Evolutionary conservation across 2,797 vertebrate species (phyloP).

Genomic region (Semotilus atromaculatus): DNA sequence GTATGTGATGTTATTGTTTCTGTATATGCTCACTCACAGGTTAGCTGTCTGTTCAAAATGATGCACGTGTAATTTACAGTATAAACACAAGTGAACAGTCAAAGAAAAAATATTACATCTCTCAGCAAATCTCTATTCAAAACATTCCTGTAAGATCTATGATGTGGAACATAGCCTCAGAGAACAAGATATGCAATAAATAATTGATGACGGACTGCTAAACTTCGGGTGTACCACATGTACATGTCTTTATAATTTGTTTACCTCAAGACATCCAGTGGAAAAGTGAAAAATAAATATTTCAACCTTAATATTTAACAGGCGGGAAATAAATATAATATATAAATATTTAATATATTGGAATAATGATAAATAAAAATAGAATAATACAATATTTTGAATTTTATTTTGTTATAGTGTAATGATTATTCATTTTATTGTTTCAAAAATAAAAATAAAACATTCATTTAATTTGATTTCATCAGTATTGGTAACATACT

Average conservation of each 20-base stretch:
- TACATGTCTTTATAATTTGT: not conserved
- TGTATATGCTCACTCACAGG: not conserved
- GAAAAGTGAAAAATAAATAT: not conserved
- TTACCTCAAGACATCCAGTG: not conserved
- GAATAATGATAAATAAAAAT: not conserved
- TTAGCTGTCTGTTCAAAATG: not conserved
- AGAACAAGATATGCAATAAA: slow-evolving; percentile 1
- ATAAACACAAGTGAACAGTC: slow-evolving; percentile 6
- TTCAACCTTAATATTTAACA: not conserved
- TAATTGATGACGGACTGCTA: not conserved
- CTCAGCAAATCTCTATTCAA: not conserved
- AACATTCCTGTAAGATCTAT: not conserved
- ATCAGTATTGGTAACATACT: not conserved
- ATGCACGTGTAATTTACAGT: not conserved
- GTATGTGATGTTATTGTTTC: not conserved
- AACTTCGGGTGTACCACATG: not conserved
- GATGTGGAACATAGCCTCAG: not conserved
- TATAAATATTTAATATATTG: not conserved
- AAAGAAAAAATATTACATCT: slow-evolving; percentile 9
- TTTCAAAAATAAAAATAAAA: not conserved
- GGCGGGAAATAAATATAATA: not conserved
- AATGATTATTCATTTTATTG: not conserved
- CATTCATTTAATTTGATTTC: not conserved
- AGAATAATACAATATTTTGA: not conserved
- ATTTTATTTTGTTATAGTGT: not conserved